These are phyloP conservation scores for Torymus auratus DNA, from an alignment of 2,888 invertebrate species.

Conservation along the genomic window DNA sequence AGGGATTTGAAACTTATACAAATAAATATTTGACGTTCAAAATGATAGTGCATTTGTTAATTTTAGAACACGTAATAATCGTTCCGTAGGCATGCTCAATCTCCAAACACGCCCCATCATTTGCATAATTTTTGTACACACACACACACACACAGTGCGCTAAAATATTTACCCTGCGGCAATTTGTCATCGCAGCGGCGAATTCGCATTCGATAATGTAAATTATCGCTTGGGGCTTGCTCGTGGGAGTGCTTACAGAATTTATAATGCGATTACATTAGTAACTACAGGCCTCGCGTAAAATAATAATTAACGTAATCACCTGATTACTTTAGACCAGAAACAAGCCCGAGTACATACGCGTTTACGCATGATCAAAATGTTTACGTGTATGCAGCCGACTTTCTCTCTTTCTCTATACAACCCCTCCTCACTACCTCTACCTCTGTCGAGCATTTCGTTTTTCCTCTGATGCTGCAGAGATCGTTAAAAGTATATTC, in stretches of 20 bases:
- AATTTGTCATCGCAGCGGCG: constrained; percentile 15
- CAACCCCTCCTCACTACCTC: too few relatives aligned
- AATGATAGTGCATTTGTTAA: too few relatives aligned
- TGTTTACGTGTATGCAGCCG: not conserved
- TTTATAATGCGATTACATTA: constrained; percentile 37
- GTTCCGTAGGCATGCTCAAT: not conserved
- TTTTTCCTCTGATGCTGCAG: too few relatives aligned
- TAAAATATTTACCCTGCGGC: not conserved
- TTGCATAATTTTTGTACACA: constrained; percentile 2
- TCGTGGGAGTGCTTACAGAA: constrained; percentile 19
- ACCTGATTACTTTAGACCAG: constrained; percentile 7
- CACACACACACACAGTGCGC: not conserved
- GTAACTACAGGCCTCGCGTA: not conserved
- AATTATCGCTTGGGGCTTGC: constrained; percentile 19
- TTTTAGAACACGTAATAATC: not conserved
- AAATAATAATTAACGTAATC: constrained; percentile 27
- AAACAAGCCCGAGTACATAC: too few relatives aligned
- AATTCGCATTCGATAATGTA: constrained; percentile 25
- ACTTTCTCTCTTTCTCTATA: not conserved
- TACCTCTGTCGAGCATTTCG: too few relatives aligned
- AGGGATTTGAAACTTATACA: too few relatives aligned
- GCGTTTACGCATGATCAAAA: not conserved
- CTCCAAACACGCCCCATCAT: not conserved
- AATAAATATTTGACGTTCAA: too few relatives aligned
- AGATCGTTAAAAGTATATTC: too few relatives aligned